Evolutionary conservation across 2,797 vertebrate species (phyloP).

Genomic region (Choloepus didactylus): DNA sequence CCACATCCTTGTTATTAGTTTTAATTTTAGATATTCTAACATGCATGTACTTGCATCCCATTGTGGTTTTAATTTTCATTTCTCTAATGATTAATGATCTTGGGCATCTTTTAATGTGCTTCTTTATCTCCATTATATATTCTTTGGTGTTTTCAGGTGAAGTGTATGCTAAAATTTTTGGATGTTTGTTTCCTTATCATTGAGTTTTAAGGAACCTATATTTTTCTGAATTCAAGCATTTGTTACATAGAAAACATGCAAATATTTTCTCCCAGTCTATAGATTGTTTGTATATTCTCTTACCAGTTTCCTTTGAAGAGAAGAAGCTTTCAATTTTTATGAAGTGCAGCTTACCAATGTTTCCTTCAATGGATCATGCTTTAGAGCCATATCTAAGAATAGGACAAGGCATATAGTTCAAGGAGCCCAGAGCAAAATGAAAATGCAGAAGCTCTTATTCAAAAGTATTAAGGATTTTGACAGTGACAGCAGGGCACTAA

Average conservation of each 20-base stretch:
- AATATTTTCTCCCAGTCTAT: neutral
- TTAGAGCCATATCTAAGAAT: neutral
- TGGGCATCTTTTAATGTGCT: neutral
- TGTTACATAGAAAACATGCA: neutral
- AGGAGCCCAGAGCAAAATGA: neutral
- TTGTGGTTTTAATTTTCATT: neutral
- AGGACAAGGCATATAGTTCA: neutral
- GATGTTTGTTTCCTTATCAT: neutral
- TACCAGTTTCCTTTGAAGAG: neutral
- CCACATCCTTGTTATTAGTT: neutral
- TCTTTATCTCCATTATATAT: neutral
- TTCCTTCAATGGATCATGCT: neutral
- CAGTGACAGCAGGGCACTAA: neutral
- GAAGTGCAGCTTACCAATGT: neutral
- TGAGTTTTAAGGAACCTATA: neutral
- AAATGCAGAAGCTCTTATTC: neutral
- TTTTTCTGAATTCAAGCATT: neutral
- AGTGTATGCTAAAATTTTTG: neutral
- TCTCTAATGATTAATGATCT: neutral
- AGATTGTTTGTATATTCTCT: neutral
- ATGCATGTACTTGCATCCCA: neutral
- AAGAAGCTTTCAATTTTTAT: slow-evolving; percentile 17
- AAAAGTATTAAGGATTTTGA: neutral
- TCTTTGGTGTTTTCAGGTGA: neutral
- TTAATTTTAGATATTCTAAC: neutral